A percentile compares a stretch with the other conserved stretches of the same genome.
Evolutionary conservation across 2,113 vertebrate species (phyloP).

Genomic region (Heliornis fulica): DNA sequence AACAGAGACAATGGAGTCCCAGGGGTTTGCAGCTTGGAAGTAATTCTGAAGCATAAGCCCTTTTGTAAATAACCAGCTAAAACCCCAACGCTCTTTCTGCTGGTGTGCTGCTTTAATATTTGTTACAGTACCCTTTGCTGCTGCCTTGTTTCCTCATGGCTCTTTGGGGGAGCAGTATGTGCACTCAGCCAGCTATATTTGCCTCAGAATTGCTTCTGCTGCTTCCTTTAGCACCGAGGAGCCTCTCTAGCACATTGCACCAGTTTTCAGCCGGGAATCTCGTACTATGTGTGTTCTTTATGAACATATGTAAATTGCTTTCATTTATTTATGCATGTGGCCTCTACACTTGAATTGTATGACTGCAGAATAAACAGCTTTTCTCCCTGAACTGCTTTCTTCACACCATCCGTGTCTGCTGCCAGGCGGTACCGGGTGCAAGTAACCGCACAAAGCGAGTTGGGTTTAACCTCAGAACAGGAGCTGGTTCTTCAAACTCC

Average conservation of each 20-base stretch:
- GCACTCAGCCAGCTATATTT: background rate
- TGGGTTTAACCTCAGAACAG: background rate
- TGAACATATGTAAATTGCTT: constrained; percentile 13
- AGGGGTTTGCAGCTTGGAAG: background rate
- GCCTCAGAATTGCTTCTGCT: constrained; percentile 25
- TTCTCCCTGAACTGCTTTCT: background rate
- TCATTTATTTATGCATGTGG: constrained; percentile 13
- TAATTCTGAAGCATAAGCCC: background rate
- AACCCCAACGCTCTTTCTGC: background rate
- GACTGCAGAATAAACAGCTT: constrained; percentile 31
- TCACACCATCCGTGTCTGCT: background rate
- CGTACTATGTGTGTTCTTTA: background rate
- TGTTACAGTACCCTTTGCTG: background rate
- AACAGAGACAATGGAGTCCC: background rate
- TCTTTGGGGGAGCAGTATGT: background rate
- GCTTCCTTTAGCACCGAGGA: constrained; percentile 40
- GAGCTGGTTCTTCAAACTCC: background rate
- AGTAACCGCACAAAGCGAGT: background rate
- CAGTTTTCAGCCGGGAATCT: constrained; percentile 19
- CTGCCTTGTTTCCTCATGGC: constrained; percentile 6
- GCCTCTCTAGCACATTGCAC: background rate
- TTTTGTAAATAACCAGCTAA: background rate
- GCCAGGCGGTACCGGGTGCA: background rate
- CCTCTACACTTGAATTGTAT: background rate
- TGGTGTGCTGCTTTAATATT: background rate